These are phyloP conservation scores for Zonotrichia leucophrys DNA, from an alignment of 2,113 vertebrate genomes.

Conservation along the genomic window DNA sequence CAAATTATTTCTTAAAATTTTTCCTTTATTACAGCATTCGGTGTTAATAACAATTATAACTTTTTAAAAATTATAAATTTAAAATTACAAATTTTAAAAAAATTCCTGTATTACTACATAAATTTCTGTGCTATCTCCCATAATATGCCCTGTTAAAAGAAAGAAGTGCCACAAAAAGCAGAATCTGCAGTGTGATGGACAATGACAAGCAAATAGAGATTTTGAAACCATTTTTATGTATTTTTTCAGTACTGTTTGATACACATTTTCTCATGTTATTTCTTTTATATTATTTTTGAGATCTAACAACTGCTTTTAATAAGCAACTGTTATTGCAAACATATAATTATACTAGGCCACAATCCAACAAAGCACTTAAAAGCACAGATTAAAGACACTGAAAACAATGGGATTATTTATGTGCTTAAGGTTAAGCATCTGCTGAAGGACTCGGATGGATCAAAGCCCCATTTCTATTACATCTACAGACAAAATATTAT, in stretches of 20 bases:
- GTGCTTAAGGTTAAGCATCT: slow-evolving; percentile 68
- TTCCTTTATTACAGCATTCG: not conserved
- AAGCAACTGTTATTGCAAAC: slow-evolving; percentile 63
- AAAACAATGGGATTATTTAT: slow-evolving; percentile 69
- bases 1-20: not conserved
- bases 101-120: not conserved
- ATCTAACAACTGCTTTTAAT: slow-evolving; percentile 66
- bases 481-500: slow-evolving; percentile 49
- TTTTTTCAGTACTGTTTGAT: slow-evolving; percentile 8
- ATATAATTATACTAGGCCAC: slow-evolving; percentile 68
- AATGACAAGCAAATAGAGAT: not conserved
- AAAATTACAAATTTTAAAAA: not conserved
- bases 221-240: not conserved
- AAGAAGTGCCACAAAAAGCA: not conserved
- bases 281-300: slow-evolving; percentile 59
- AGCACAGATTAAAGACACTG: slow-evolving; percentile 64
- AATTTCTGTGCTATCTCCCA: not conserved
- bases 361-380: slow-evolving; percentile 69
- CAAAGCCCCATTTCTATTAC: slow-evolving; percentile 51
- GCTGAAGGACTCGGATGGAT: slow-evolving; percentile 56
- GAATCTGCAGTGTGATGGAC: not conserved
- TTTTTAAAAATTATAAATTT: not conserved
- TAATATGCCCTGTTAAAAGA: not conserved
- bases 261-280: slow-evolving; percentile 36
- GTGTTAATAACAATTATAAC: not conserved